Evolutionary conservation across 2,113 vertebrate genomes (phyloP).

Genomic region (Colaptes auratus): DNA sequence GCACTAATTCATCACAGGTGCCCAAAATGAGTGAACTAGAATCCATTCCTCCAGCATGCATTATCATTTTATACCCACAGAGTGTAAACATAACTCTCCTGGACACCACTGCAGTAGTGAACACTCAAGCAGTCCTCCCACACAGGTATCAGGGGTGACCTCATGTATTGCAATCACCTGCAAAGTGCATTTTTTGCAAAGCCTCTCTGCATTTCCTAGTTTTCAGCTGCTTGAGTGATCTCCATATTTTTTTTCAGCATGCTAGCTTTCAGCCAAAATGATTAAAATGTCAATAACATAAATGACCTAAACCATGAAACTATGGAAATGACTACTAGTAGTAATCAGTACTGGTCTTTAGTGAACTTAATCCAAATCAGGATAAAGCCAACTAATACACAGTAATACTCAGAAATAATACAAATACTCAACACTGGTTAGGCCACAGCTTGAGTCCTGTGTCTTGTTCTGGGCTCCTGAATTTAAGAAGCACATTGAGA

Average conservation of each 20-base stretch:
- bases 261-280: not conserved
- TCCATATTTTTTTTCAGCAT: not conserved
- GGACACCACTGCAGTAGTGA: not conserved
- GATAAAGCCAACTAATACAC: not conserved
- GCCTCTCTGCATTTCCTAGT: not conserved
- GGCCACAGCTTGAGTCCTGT: too few relatives aligned
- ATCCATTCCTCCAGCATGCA: not conserved
- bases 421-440: too few relatives aligned
- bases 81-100: not conserved
- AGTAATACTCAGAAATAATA: too few relatives aligned
- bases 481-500: too few relatives aligned
- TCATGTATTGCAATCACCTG: not conserved
- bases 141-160: not conserved
- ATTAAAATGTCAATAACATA: not conserved
- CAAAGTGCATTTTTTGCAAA: not conserved
- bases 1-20: accelerated
- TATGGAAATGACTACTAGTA: not conserved
- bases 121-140: not conserved
- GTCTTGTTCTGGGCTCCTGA: too few relatives aligned
- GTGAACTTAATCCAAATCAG: not conserved
- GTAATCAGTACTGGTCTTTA: not conserved
- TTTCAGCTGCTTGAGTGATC: not conserved
- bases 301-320: not conserved
- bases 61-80: not conserved
- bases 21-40: not conserved